Evolutionary conservation across 2,888 invertebrate genomes (phyloP).

Genomic region (Bibio marci): DNA sequence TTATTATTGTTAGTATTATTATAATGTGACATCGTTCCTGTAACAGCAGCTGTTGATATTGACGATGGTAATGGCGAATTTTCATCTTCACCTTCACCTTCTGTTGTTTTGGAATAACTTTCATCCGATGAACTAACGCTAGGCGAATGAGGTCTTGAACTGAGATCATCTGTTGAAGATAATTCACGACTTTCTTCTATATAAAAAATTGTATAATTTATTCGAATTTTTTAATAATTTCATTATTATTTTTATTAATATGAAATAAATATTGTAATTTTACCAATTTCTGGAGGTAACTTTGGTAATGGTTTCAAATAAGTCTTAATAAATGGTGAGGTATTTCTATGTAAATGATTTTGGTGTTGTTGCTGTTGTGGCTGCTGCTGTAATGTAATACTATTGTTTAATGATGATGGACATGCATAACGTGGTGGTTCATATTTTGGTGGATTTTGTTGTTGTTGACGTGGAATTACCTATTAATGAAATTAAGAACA

Average conservation of each 20-base stretch:
- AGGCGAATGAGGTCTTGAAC: conserved; percentile 63
- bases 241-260: not conserved
- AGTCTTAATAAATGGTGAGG: conserved; percentile 20
- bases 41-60: not conserved
- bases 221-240: too few relatives aligned
- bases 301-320: conserved; percentile 41
- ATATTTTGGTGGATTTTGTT: conserved; percentile 26
- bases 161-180: conserved; percentile 69
- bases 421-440: conserved; percentile 29
- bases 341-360: conserved; percentile 15
- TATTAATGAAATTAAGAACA: too few relatives aligned
- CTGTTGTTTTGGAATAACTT: conserved; percentile 66
- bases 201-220: too few relatives aligned
- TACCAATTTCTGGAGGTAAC: conserved; percentile 29
- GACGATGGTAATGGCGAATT: conserved; percentile 2
- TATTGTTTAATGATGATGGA: conserved; percentile 19
- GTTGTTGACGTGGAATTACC: conserved; percentile 25
- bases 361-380: conserved; percentile 11
- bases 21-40: not conserved
- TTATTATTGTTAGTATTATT: too few relatives aligned
- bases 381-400: conserved; percentile 7
- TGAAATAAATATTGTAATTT: not conserved
- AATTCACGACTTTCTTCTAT: conserved; percentile 27
- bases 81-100: conserved; percentile 39
- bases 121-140: conserved; percentile 73